Conservation (phyloP, 2,113 vertebrate species). For the Cisticola juncidis region DNA sequence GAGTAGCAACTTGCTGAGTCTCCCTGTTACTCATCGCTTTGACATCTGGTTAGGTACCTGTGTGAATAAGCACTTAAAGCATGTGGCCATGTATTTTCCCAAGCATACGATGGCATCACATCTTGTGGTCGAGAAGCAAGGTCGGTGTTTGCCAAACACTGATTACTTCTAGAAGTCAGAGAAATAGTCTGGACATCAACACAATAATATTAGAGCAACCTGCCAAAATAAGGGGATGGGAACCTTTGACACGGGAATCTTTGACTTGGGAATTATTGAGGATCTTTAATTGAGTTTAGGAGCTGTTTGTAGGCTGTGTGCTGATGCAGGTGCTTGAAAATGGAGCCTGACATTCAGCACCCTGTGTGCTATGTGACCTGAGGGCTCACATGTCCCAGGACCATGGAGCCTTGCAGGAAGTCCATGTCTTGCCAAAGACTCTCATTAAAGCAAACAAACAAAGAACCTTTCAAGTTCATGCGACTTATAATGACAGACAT, state of each 20-base stretch:
- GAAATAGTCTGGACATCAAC: background rate
- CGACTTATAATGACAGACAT: background rate
- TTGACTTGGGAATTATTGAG: background rate
- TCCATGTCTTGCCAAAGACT: background rate
- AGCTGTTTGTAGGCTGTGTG: background rate
- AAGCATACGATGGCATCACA: background rate
- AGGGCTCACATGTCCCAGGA: background rate
- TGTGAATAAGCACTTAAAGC: background rate
- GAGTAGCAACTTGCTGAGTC: background rate
- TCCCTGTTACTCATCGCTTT: conserved; percentile 3
- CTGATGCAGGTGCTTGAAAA: background rate
- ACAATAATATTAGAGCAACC: background rate
- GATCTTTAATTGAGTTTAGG: background rate
- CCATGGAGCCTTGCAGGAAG: background rate
- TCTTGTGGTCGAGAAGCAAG: background rate
- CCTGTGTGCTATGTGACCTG: background rate
- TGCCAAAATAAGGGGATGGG: background rate
- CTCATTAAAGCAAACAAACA: background rate
- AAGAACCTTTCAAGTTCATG: background rate
- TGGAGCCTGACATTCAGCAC: background rate
- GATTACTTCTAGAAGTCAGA: background rate
- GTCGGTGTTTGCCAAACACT: background rate
- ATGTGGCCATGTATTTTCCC: background rate
- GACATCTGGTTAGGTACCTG: conserved; percentile 21
- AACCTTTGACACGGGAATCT: background rate